Percentiles rank a stretch among this genome's conserved stretches.
Conservation (phyloP, 2,888 invertebrate genomes). For the Calliopum simillimum region DNA sequence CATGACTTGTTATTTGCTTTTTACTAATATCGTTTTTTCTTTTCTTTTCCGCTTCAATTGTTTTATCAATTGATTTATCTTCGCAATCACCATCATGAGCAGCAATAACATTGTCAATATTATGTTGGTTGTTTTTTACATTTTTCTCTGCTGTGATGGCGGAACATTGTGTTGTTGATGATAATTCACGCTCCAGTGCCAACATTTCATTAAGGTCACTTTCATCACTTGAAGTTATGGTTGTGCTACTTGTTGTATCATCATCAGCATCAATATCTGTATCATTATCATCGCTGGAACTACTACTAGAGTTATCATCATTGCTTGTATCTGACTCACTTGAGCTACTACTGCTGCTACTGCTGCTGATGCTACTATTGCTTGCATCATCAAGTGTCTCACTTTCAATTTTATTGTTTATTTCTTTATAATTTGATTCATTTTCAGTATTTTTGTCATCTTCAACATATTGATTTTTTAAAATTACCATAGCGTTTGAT, state of each 20-base stretch:
- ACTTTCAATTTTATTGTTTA: neutral
- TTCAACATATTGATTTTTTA: neutral
- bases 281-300: conserved; percentile 41
- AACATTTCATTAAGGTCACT: conserved; percentile 59
- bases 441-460: neutral
- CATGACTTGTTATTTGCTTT: conserved; percentile 42
- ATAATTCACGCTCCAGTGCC: conserved; percentile 59
- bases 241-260: conserved; percentile 1
- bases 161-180: conserved; percentile 52
- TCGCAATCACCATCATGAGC: neutral
- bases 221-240: conserved; percentile 37
- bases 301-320: conserved; percentile 34
- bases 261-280: conserved; percentile 40
- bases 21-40: neutral
- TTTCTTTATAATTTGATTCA: neutral
- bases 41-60: neutral
- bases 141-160: neutral
- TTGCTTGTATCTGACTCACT: conserved; percentile 46
- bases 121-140: neutral
- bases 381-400: neutral
- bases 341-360: conserved; percentile 30
- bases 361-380: conserved; percentile 18
- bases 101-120: conserved; percentile 1
- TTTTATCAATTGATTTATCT: neutral
- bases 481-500: neutral